Percentiles rank a stretch among this genome's conserved stretches.
These are phyloP conservation scores for Armadillidium nasatum DNA, from an alignment of 1,140 invertebrate species.

Conservation along the genomic window DNA sequence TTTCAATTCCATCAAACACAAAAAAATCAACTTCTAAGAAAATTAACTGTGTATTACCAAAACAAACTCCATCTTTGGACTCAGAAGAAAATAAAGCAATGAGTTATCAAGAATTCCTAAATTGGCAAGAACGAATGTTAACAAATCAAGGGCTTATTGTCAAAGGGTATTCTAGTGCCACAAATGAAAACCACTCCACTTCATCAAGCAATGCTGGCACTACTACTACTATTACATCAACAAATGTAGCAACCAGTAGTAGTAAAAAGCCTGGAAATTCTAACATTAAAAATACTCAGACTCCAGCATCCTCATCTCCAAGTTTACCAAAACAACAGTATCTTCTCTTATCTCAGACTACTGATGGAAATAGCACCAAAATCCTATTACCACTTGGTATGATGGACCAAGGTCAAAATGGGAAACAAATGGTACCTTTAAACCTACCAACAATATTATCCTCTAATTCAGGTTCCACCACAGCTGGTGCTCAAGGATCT, in stretches of 20 bases:
- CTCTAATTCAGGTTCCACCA: neutral
- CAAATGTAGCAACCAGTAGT: no score
- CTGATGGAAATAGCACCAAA: neutral
- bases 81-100: constrained; percentile 32
- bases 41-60: neutral
- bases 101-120: constrained; percentile 36
- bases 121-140: constrained; percentile 34
- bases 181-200: neutral
- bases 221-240: neutral
- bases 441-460: neutral
- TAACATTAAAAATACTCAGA: neutral
- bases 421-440: neutral
- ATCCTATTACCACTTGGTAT: neutral
- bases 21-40: neutral
- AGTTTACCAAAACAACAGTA: neutral
- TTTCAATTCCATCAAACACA: neutral
- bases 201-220: neutral
- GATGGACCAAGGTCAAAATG: neutral
- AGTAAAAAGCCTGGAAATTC: neutral
- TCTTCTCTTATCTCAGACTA: neutral
- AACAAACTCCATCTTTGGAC: constrained; percentile 16
- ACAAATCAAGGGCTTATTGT: constrained; percentile 26
- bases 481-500: neutral
- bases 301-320: neutral
- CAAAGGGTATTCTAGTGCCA: constrained; percentile 8